Percentiles rank a stretch among this genome's conserved stretches.
phyloP scores from a whole-genome alignment of 2,797 vertebrate species.

The Notamacropus eugenii region DNA sequence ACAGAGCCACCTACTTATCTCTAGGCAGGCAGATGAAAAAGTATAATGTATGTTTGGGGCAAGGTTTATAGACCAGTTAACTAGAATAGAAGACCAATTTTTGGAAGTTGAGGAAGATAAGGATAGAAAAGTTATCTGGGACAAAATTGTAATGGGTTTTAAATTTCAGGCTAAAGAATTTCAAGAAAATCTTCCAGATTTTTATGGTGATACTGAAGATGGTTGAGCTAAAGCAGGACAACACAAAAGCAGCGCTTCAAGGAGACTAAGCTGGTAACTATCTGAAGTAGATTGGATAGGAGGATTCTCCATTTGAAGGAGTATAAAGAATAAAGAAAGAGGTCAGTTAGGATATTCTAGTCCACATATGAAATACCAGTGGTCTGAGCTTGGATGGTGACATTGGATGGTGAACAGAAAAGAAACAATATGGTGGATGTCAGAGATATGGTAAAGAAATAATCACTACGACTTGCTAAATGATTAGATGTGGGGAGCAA shows the following conservation, averaged over 20 bases:
- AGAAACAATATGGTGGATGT: background rate
- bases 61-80: background rate
- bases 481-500: background rate
- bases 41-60: background rate
- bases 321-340: background rate
- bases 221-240: slow-evolving; percentile 38
- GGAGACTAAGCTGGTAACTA: slow-evolving; percentile 27
- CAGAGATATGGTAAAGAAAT: background rate
- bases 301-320: background rate
- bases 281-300: slow-evolving; percentile 45
- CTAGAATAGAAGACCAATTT: background rate
- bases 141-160: slow-evolving; percentile 46
- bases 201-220: slow-evolving; percentile 27
- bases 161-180: background rate
- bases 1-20: background rate
- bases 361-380: background rate
- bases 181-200: slow-evolving; percentile 26
- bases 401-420: background rate
- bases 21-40: background rate
- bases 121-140: slow-evolving; percentile 29
- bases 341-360: background rate
- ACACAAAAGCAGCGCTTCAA: slow-evolving; percentile 21
- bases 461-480: background rate
- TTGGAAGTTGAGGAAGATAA: background rate
- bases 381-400: background rate